Evolutionary conservation across 2,113 vertebrate genomes (phyloP).

Genomic region (Tretioscincus oriximinensis): DNA sequence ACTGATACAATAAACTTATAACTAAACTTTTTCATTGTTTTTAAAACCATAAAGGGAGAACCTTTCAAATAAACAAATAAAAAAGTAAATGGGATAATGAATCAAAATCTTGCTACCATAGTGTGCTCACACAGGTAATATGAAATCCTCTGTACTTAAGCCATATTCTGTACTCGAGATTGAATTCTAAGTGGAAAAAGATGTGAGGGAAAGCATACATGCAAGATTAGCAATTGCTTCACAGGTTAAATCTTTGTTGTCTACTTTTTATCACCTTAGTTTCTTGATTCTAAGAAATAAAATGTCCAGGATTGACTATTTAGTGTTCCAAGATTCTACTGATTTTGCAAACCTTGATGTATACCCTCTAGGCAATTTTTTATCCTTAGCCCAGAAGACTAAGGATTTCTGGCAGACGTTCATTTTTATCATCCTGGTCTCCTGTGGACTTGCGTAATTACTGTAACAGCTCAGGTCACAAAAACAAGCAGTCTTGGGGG

Average conservation of each 20-base stretch:
- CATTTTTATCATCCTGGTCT: conserved; percentile 43
- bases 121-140: conserved; percentile 13
- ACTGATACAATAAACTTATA: not conserved
- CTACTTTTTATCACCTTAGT: conserved; percentile 2
- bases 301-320: not conserved
- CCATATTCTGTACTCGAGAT: conserved; percentile 12
- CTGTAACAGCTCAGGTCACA: not conserved
- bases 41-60: conserved; percentile 6
- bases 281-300: conserved; percentile 37
- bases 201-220: not conserved
- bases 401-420: conserved; percentile 37
- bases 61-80: not conserved
- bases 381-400: conserved; percentile 34
- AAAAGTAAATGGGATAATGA: not conserved
- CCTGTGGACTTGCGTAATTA: conserved; percentile 24
- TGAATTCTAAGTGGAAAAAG: not conserved
- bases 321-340: conserved; percentile 39
- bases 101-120: not conserved
- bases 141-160: not conserved
- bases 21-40: not conserved
- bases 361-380: conserved; percentile 33
- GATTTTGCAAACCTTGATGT: conserved; percentile 44
- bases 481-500: conserved; percentile 16
- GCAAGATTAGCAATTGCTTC: conserved; percentile 12
- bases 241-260: not conserved